Conservation (phyloP, 2,888 invertebrate species). For the Troides oblongomaculatus region DNA sequence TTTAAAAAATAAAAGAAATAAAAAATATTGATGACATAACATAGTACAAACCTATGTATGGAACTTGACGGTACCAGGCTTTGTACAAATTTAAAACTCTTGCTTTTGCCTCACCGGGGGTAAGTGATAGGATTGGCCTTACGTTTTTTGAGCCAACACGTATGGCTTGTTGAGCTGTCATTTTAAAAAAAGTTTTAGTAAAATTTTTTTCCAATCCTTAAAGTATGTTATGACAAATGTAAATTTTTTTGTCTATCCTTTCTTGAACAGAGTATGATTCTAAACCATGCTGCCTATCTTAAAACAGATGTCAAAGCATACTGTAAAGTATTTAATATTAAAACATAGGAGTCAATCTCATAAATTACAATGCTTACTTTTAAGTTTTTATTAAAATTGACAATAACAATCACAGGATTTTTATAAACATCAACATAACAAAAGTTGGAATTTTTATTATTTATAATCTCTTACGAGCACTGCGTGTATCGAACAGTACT, state of each 20-base stretch:
- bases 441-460: too few relatives aligned
- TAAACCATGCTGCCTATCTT: background rate
- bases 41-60: slow-evolving; percentile 87
- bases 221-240: slow-evolving; percentile 2
- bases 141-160: slow-evolving; percentile 83
- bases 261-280: background rate
- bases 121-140: slow-evolving; percentile 91
- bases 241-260: background rate
- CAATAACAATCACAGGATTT: too few relatives aligned
- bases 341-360: too few relatives aligned
- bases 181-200: slow-evolving; percentile 31
- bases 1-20: background rate
- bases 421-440: too few relatives aligned
- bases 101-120: slow-evolving; percentile 87
- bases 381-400: too few relatives aligned
- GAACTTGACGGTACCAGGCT: slow-evolving; percentile 96
- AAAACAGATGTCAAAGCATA: too few relatives aligned
- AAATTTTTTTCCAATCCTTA: background rate
- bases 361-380: too few relatives aligned
- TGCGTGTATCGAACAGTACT: too few relatives aligned
- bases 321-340: too few relatives aligned
- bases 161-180: slow-evolving; percentile 66
- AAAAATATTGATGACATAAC: slow-evolving; percentile 67
- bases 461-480: too few relatives aligned
- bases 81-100: slow-evolving; percentile 94